Percentiles rank a stretch among this genome's conserved stretches.
Evolutionary conservation across 2,888 invertebrate genomes (phyloP).

Genomic region (Tiphia femorata): DNA sequence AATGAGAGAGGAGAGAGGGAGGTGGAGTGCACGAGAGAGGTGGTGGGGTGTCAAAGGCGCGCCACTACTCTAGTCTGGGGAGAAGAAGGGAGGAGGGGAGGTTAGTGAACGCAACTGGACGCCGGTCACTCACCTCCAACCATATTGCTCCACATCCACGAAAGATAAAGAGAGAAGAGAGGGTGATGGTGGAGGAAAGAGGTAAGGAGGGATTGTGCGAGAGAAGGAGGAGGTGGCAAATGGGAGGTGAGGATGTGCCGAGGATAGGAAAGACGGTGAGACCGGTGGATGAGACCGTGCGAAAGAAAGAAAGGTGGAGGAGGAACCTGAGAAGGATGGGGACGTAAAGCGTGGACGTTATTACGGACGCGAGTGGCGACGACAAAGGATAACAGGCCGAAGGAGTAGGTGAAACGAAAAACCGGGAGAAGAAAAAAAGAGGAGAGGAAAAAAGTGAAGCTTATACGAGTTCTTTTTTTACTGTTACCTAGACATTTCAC

Average conservation of each 20-base stretch:
- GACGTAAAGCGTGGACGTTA: too few species aligned
- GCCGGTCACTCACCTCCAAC: slow-evolving; percentile 68
- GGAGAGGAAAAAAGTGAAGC: too few species aligned
- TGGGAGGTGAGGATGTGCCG: slow-evolving; percentile 22
- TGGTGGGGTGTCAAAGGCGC: slow-evolving; percentile 15
- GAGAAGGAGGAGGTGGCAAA: slow-evolving; percentile 9
- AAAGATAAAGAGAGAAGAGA: slow-evolving; percentile 52
- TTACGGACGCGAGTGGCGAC: too few species aligned
- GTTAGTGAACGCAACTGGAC: slow-evolving; percentile 69
- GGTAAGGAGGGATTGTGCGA: neutral
- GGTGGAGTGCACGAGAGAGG: slow-evolving; percentile 9
- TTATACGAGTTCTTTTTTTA: too few species aligned
- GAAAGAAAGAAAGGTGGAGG: too few species aligned
- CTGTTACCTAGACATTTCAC: too few species aligned
- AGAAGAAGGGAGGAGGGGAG: slow-evolving; percentile 44
- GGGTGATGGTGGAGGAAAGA: slow-evolving; percentile 15
- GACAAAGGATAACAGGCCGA: too few species aligned
- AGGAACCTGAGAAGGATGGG: too few species aligned
- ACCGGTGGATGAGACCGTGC: too few species aligned
- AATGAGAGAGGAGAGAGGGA: slow-evolving; percentile 30
- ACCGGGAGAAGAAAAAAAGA: too few species aligned
- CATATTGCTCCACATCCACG: slow-evolving; percentile 66
- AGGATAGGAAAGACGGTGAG: too few species aligned
- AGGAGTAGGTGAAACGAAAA: too few species aligned
- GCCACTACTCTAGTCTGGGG: neutral